Evolutionary conservation across 1,140 invertebrate species (phyloP).

Genomic region (Caerostris extrusa): DNA sequence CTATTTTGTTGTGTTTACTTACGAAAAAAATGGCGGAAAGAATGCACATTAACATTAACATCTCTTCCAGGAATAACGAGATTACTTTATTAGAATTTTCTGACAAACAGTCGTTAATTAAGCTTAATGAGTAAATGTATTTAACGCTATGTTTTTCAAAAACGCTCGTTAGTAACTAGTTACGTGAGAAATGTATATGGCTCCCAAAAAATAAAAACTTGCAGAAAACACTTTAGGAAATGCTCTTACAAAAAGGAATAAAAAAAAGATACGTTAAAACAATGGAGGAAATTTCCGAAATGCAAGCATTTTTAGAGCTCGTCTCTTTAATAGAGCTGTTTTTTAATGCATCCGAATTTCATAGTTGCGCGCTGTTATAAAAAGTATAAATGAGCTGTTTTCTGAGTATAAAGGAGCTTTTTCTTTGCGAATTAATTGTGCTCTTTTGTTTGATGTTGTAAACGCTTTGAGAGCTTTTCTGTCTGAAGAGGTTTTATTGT

Average conservation of each 20-base stretch:
- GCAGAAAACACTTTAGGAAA: background rate
- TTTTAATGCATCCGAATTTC: background rate
- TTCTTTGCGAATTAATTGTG: constrained; percentile 57
- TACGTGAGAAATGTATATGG: constrained; percentile 42
- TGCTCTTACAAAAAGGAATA: background rate
- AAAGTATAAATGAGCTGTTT: too few species aligned
- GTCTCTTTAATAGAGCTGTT: constrained; percentile 18
- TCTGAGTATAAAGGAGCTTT: constrained; percentile 27
- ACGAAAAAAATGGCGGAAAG: background rate
- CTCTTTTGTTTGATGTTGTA: constrained; percentile 59
- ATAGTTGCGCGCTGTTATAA: constrained; percentile 46
- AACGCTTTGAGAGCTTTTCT: constrained; percentile 5
- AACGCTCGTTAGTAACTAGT: constrained; percentile 29
- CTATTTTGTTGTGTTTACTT: background rate
- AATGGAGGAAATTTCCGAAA: constrained; percentile 40
- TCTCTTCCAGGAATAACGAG: constrained; percentile 52
- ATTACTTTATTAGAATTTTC: constrained; percentile 74
- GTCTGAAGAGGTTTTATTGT: background rate
- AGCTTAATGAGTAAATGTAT: constrained; percentile 65
- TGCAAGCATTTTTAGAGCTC: constrained; percentile 32
- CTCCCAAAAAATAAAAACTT: constrained; percentile 33
- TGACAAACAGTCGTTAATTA: constrained; percentile 67
- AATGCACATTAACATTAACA: constrained; percentile 44
- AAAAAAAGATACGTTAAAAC: background rate
- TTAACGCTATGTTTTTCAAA: constrained; percentile 46